Conservation (phyloP, 2,113 vertebrate species). For the Cyphomyrus plagiostoma region DNA sequence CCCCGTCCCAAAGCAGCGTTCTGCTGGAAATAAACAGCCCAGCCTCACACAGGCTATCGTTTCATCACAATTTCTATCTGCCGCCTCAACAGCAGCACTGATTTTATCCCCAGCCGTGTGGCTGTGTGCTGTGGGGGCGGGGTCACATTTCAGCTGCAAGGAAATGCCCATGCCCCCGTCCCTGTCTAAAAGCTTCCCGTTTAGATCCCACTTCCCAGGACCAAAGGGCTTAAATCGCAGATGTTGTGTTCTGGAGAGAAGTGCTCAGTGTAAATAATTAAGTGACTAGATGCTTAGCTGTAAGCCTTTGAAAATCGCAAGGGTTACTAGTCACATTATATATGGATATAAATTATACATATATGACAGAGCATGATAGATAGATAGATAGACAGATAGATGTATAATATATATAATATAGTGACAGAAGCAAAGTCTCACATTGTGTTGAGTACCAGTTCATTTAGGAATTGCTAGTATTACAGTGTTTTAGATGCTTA, state of each 20-base stretch:
- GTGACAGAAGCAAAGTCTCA: background rate
- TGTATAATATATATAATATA: background rate
- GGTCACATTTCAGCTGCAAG: background rate
- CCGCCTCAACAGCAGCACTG: background rate
- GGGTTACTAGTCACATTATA: background rate
- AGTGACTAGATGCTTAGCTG: background rate
- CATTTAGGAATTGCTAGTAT: background rate
- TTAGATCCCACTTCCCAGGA: background rate
- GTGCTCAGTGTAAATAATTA: background rate
- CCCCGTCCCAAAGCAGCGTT: background rate
- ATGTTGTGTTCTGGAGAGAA: background rate
- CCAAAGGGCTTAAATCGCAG: background rate
- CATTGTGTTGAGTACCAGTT: background rate
- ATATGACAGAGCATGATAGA: background rate
- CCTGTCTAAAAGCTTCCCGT: background rate
- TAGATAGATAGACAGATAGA: too few relatives aligned
- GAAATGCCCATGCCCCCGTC: background rate
- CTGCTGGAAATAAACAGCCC: background rate
- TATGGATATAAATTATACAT: background rate
- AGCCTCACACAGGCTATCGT: background rate
- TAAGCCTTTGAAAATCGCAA: background rate
- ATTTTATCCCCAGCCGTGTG: background rate
- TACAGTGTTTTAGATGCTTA: background rate
- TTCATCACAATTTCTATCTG: background rate
- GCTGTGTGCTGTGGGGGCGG: background rate